Evolutionary conservation across 2,888 invertebrate genomes (phyloP).

Genomic region (Athalia rosae): DNA sequence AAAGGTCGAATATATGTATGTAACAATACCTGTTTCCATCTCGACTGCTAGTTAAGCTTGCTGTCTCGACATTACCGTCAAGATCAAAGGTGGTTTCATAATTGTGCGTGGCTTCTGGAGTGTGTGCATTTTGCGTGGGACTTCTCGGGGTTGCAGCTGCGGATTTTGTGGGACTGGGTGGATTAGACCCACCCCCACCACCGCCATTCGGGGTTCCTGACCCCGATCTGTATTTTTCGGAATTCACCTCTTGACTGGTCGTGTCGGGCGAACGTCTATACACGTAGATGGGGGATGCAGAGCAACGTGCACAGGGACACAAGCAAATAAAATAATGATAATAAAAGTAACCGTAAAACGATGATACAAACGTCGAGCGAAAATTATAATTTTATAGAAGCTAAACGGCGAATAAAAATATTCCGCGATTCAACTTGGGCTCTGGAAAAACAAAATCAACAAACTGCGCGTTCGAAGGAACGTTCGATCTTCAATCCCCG

Average conservation of each 20-base stretch:
- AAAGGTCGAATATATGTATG: too few relatives aligned
- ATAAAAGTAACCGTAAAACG: slow-evolving; percentile 51
- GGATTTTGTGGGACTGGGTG: slow-evolving; percentile 69
- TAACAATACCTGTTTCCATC: slow-evolving; percentile 84
- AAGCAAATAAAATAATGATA: slow-evolving; percentile 53
- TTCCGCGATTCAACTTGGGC: background rate
- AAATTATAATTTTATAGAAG: background rate
- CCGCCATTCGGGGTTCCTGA: slow-evolving; percentile 64
- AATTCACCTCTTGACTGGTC: slow-evolving; percentile 68
- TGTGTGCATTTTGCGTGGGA: slow-evolving; percentile 63
- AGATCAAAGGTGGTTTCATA: slow-evolving; percentile 92
- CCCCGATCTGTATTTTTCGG: slow-evolving; percentile 69
- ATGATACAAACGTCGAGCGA: slow-evolving; percentile 51
- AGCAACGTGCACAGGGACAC: slow-evolving; percentile 67
- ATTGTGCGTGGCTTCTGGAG: slow-evolving; percentile 78
- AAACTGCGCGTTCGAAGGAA: background rate
- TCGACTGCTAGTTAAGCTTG: slow-evolving; percentile 82
- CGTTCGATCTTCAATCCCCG: background rate
- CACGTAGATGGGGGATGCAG: slow-evolving; percentile 42
- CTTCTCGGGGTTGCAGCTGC: slow-evolving; percentile 64
- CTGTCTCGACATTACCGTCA: slow-evolving; percentile 94
- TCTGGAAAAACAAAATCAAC: background rate
- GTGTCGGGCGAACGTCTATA: slow-evolving; percentile 71
- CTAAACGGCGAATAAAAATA: background rate
- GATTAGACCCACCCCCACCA: slow-evolving; percentile 62